Evolutionary conservation across 2,888 invertebrate genomes (phyloP).

Genomic region (Timema cristinae): DNA sequence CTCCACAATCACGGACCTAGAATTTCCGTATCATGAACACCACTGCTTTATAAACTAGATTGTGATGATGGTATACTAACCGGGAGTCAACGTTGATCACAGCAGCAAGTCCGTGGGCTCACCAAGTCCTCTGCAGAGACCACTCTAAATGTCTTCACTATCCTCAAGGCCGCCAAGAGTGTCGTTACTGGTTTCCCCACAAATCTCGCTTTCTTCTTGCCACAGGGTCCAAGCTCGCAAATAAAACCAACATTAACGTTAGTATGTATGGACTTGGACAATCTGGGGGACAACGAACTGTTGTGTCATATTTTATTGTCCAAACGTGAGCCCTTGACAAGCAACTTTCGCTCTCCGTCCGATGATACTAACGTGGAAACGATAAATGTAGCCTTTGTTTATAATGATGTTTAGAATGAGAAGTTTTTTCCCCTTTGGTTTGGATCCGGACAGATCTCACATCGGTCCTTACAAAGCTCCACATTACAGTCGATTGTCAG

Average conservation of each 20-base stretch:
- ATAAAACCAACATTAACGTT: not conserved
- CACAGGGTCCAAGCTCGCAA: constrained; percentile 43
- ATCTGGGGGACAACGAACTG: not conserved
- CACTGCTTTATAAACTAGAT: no score
- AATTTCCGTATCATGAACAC: no score
- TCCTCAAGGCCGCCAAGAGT: constrained; percentile 56
- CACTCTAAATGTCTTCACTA: constrained; percentile 38
- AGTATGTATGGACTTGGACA: not conserved
- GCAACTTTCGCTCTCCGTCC: no score
- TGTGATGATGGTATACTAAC: not conserved
- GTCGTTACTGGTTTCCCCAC: constrained; percentile 46
- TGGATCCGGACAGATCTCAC: constrained; percentile 66
- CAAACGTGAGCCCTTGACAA: not conserved
- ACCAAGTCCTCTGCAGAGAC: constrained; percentile 30
- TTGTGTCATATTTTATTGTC: not conserved
- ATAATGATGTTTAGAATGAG: no score
- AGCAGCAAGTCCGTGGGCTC: constrained; percentile 18
- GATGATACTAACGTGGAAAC: no score
- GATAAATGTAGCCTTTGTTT: no score
- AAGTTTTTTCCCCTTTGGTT: constrained; percentile 48
- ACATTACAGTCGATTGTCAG: constrained; percentile 77
- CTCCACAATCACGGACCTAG: no score
- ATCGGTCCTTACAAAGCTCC: constrained; percentile 76
- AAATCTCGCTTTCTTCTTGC: constrained; percentile 46
- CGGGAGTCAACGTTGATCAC: constrained; percentile 25